These are phyloP conservation scores for Parelbella ahira DNA, from an alignment of 2,888 invertebrate genomes.

Conservation along the genomic window DNA sequence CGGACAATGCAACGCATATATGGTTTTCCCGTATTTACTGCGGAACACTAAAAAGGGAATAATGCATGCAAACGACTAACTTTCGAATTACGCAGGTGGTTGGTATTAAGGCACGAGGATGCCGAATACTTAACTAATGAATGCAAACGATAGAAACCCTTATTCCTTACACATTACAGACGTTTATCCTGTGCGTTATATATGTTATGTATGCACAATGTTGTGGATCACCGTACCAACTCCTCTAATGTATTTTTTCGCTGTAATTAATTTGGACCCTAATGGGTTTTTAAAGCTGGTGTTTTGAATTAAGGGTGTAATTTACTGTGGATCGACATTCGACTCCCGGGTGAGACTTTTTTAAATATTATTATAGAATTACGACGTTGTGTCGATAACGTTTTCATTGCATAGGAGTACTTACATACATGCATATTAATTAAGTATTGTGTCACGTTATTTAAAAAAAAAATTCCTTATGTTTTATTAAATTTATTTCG, in stretches of 20 bases:
- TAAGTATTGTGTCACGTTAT: too few species aligned
- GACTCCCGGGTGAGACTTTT: slow-evolving; percentile 29
- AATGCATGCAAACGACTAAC: slow-evolving; percentile 36
- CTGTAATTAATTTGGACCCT: slow-evolving; percentile 37
- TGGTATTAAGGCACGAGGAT: slow-evolving; percentile 15
- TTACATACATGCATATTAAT: too few species aligned
- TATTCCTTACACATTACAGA: neutral
- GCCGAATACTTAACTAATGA: neutral
- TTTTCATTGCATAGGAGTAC: too few species aligned
- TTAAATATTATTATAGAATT: slow-evolving; percentile 21
- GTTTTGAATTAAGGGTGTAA: slow-evolving; percentile 28
- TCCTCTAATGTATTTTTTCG: slow-evolving; percentile 34
- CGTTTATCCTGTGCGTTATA: too few species aligned
- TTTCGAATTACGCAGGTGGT: slow-evolving; percentile 37
- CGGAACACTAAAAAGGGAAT: slow-evolving; percentile 30
- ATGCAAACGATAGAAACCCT: neutral
- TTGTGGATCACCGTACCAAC: slow-evolving; percentile 13
- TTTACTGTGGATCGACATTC: slow-evolving; percentile 24
- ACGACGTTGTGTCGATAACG: slow-evolving; percentile 16
- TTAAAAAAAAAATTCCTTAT: too few species aligned
- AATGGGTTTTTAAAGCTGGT: slow-evolving; percentile 37
- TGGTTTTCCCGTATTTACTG: slow-evolving; percentile 16
- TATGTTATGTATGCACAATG: slow-evolving; percentile 6
- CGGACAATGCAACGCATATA: slow-evolving; percentile 18
- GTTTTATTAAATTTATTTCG: too few species aligned